Evolutionary conservation across 2,888 invertebrate genomes (phyloP), one percentile per base, ranked within the genome.

Genomic region (Ormyrus nitidulus): DNA sequence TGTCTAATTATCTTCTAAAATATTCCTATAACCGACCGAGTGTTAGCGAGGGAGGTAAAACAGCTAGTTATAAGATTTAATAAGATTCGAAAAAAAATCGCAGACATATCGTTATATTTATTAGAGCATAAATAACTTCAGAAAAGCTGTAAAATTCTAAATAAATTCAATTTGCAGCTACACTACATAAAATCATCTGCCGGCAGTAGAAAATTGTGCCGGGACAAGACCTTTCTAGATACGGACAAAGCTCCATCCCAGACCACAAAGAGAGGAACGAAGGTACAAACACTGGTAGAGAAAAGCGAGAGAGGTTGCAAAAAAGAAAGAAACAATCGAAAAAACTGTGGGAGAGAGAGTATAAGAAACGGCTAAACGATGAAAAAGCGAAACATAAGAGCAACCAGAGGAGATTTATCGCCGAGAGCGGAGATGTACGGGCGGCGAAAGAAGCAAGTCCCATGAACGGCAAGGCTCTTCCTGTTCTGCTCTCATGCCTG

Each of bases 321-420:
- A 34, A 34, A 34, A 34, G 19, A 19, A 71, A 77, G 46, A 71
- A 71, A 65, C 58, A 70, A 77, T 77, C 65, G 77, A 77, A 77
- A 77, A 77, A 77, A 46, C 59, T 48, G 13, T 9, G 53, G n/a
- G 34, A 71, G n/a, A 19, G 10, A 34, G 10, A 11, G 19, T n/a
- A 68, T 68, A 48, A 54, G 5, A n/a, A 54, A 6, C 54, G 48
- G 13, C 54, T 73, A 65, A 64, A 56, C 66, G 66, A 73, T 56
- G 59, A 79, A 61, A 81, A 58, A 76, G 59, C 58, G 53, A 76
- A 68, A 59, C 59, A 49, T 9, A 54, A 71, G 53, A 44, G 61
- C 56, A 69, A 62, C 70, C 49, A 64, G 77, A 46, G 13, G 44
- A 72, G 72, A 78, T 78, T 78, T 78, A 78, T 78, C 78, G 72